These are phyloP conservation scores for Mesopsocus fuscifrons DNA, from an alignment of 2,888 invertebrate species.

Conservation along the genomic window DNA sequence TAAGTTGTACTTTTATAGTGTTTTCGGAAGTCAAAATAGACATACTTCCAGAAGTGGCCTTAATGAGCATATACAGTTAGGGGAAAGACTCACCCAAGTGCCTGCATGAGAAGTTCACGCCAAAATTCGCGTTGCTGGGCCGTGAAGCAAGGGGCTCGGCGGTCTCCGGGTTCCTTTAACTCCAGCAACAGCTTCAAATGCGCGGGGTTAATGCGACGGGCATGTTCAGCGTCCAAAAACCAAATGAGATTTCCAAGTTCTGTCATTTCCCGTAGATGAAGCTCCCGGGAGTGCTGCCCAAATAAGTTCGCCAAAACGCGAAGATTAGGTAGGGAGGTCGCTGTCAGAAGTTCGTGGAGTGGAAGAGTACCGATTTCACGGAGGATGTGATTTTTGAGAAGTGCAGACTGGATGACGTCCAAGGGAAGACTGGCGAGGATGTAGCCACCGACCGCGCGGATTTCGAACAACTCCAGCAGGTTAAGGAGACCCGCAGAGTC, in stretches of 20 bases:
- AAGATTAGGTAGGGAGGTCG: constrained; percentile 11
- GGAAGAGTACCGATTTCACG: constrained; percentile 12
- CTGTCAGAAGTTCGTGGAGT: constrained; percentile 12
- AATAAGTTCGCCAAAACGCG: constrained; percentile 9
- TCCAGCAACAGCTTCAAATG: constrained; percentile 16
- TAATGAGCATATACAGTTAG: no score
- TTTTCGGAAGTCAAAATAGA: no score
- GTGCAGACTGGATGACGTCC: constrained; percentile 10
- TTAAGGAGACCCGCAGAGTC: constrained; percentile 13
- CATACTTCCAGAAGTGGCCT: no score
- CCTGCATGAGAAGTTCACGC: no score
- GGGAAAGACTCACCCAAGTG: no score
- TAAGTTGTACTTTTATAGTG: no score
- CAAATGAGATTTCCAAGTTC: constrained; percentile 16
- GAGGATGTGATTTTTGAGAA: constrained; percentile 8
- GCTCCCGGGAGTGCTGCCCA: background rate
- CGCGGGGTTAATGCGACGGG: constrained; percentile 12
- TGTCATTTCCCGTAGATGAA: constrained; percentile 12
- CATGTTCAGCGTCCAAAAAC: constrained; percentile 13
- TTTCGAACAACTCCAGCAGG: constrained; percentile 15
- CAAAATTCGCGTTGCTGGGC: constrained; percentile 8
- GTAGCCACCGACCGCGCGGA: constrained; percentile 17
- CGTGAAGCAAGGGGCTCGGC: constrained; percentile 11
- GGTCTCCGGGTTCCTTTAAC: constrained; percentile 12
- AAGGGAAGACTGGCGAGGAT: constrained; percentile 15